These are phyloP conservation scores for Takifugu bimaculatus DNA, from an alignment of 2,113 vertebrate genomes.

Conservation along the genomic window DNA sequence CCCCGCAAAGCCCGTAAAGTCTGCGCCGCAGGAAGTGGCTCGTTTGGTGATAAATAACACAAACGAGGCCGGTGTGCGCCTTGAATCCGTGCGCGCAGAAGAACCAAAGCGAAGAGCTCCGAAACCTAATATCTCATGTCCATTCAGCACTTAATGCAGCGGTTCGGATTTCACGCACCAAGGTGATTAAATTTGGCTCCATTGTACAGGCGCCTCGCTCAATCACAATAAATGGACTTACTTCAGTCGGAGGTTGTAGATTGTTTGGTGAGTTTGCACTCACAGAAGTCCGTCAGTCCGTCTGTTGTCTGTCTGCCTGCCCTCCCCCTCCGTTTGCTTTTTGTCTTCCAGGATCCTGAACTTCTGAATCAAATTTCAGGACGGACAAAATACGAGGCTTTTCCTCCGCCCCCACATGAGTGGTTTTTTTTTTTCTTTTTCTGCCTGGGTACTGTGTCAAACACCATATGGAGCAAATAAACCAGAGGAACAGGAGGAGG, in stretches of 20 bases:
- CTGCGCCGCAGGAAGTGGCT: constrained; percentile 12
- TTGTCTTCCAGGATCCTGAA: constrained; percentile 69
- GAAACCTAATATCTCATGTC: constrained; percentile 19
- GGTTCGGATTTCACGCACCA: neutral
- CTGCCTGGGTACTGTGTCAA: constrained; percentile 66
- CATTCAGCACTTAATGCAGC: constrained; percentile 26
- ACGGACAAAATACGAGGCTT: constrained; percentile 72
- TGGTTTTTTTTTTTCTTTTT: constrained; percentile 6
- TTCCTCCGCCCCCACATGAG: constrained; percentile 64
- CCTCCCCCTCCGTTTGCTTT: constrained; percentile 67
- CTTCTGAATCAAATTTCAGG: constrained; percentile 79
- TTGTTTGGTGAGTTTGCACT: constrained; percentile 37
- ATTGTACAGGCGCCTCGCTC: neutral
- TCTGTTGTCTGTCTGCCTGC: constrained; percentile 53
- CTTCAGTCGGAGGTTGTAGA: constrained; percentile 41
- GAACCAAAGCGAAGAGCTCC: neutral
- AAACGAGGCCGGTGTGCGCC: constrained; percentile 9
- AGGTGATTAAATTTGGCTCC: neutral
- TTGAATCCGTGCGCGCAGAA: constrained; percentile 35
- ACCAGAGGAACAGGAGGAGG: constrained; percentile 22
- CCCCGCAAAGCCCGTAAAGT: neutral
- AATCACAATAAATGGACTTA: constrained; percentile 47
- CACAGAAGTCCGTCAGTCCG: constrained; percentile 32
- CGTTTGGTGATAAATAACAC: constrained; percentile 10
- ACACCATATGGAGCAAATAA: constrained; percentile 76